Base-by-base conservation (phyloP, 2,113 vertebrate species). In the Nipponia nippon region DNA sequence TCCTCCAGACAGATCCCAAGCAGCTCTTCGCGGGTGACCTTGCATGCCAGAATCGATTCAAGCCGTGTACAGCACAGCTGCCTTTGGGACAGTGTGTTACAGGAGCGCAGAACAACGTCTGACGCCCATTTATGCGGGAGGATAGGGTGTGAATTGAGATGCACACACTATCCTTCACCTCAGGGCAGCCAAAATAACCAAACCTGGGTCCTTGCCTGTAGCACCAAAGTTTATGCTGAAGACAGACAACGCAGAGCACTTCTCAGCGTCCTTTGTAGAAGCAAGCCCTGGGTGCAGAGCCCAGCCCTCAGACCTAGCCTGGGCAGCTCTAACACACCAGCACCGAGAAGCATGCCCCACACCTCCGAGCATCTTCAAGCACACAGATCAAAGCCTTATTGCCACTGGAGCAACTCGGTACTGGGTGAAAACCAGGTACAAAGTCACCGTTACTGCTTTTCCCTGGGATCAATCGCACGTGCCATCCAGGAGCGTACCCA, bases 381-480 rank as follows among this genome's bases (percentile, higher is more conserved):
- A 16, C 27, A 34, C 10, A 8, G 53, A 73, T 26, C 11, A 79
- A 83, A 83, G 6, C 66, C 27, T 44, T 32, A 6, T 25, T 29
- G 10, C 16, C 65, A 4, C 53, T 2, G 16, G 50, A 72, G 49
- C 32, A 34, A 4, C 19, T 30, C 71, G 4, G 52, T 0, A 3
- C 79, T 13, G 67, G 52, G 62, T 32, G 32, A 67, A 71, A 83
- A 42, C 40, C 70, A 32, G 56, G 19, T 2, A 8, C 67, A 34
- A 2, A 0, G 0, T 27, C 83, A 30, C 44, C 5, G 1, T 16
- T 25, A 10, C 46, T 11, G 46, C 17, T 56, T 22, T 32, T 42
- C 56, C 89, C 29, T 32, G 4, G 1, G 49, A 58, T 19, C 17
- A 62, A 29, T 15, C 6, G 14, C 87, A 77, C 0, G 8, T 21